phyloP scores from a whole-genome alignment of 2,113 vertebrate genomes.

The Leptobrachium ailaonicum region DNA sequence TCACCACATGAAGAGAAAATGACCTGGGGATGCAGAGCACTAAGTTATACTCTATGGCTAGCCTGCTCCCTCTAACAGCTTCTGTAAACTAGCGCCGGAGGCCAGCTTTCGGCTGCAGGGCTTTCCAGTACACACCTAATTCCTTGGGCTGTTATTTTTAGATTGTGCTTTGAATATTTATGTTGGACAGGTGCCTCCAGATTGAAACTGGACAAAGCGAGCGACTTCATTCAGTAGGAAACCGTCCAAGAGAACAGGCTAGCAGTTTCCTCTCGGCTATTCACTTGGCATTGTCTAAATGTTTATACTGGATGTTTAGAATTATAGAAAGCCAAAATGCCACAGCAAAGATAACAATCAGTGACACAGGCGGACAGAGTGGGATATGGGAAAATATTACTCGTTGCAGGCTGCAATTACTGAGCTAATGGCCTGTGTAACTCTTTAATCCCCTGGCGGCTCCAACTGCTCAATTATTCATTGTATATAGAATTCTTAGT shows the following conservation, averaged over 20 bases:
- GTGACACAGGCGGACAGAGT: not conserved
- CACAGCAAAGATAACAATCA: slow-evolving; percentile 43
- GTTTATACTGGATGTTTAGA: slow-evolving; percentile 51
- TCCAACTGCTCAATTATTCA: not conserved
- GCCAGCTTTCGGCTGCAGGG: slow-evolving; percentile 60
- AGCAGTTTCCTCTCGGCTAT: slow-evolving; percentile 59
- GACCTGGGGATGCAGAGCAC: slow-evolving; percentile 71
- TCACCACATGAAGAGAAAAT: slow-evolving; percentile 98
- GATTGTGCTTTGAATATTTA: slow-evolving; percentile 75
- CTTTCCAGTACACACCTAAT: slow-evolving; percentile 78
- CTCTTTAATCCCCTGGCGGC: not conserved
- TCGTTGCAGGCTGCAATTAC: not conserved
- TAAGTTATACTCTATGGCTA: slow-evolving; percentile 53
- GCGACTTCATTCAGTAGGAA: slow-evolving; percentile 63
- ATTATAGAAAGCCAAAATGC: slow-evolving; percentile 48
- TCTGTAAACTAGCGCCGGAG: slow-evolving; percentile 57
- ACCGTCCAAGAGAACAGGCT: slow-evolving; percentile 55
- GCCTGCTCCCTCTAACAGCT: slow-evolving; percentile 53
- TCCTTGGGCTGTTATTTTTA: slow-evolving; percentile 79
- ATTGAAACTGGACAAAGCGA: slow-evolving; percentile 68
- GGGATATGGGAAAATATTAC: slow-evolving; percentile 11
- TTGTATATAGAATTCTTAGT: not conserved
- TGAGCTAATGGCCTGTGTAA: not conserved
- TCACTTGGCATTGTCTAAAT: slow-evolving; percentile 52
- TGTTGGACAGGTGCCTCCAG: slow-evolving; percentile 78